A percentile compares a stretch with the other conserved stretches of the same genome.
phyloP scores from a whole-genome alignment of 2,113 vertebrate genomes.

The Arenaria interpres region DNA sequence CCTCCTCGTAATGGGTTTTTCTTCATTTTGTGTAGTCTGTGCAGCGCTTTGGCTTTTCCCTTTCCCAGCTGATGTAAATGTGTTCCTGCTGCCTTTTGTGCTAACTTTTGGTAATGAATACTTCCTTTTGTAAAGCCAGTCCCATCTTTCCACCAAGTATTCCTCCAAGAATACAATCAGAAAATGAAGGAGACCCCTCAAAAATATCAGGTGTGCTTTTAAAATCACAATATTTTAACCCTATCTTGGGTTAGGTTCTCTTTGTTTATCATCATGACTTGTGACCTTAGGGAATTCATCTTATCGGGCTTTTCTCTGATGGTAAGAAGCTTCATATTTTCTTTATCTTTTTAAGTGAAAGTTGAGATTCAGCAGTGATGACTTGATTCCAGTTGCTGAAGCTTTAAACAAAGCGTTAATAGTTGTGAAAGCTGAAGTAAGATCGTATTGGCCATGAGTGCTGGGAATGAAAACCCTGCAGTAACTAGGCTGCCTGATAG shows the following conservation, averaged over 20 bases:
- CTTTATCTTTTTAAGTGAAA: background rate
- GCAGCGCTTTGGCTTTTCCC: background rate
- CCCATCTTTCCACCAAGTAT: background rate
- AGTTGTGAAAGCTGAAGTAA: background rate
- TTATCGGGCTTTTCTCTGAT: background rate
- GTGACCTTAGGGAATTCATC: background rate
- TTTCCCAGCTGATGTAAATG: background rate
- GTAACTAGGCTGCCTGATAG: background rate
- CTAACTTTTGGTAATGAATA: background rate
- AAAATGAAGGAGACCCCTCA: background rate
- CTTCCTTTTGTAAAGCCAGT: background rate
- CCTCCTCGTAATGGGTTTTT: background rate
- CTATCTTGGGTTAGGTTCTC: background rate
- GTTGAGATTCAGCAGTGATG: background rate
- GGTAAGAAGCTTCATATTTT: background rate
- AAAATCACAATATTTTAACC: background rate
- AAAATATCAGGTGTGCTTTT: background rate
- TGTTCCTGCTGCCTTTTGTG: background rate
- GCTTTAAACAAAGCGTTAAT: background rate
- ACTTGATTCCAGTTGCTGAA: background rate
- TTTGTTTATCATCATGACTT: background rate
- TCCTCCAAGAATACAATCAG: background rate
- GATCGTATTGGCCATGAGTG: background rate
- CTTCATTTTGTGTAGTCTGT: background rate
- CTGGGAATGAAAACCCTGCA: slow-evolving; percentile 39